These are phyloP conservation scores for Halisarca cf. caerulea DNA, from an alignment of 37 sponge, comb jelly and placozoan genomes.

Conservation along the genomic window DNA sequence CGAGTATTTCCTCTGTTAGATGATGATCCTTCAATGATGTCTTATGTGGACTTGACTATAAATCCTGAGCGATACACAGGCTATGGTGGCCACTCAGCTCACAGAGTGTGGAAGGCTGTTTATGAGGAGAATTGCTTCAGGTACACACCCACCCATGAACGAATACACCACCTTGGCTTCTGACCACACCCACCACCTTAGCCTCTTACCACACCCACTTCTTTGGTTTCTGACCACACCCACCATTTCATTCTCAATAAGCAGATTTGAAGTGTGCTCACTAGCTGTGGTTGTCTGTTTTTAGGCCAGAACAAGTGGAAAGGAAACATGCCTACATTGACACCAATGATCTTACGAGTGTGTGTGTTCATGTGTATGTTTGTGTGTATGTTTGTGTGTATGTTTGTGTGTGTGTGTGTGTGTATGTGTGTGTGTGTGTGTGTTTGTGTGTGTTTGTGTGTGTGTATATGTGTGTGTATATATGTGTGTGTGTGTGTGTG, in stretches of 20 bases:
- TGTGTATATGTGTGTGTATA: no score
- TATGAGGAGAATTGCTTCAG: slow-evolving; percentile 98
- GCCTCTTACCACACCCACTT: neutral
- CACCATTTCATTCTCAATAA: neutral
- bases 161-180: neutral
- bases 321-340: no score
- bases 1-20: neutral
- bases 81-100: slow-evolving; percentile 79
- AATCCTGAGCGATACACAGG: slow-evolving; percentile 98
- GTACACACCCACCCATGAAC: slow-evolving; percentile 46
- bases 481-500: no score
- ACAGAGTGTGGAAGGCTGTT: slow-evolving; percentile 90
- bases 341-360: neutral
- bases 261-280: neutral
- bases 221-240: neutral
- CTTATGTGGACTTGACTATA: slow-evolving; percentile 76
- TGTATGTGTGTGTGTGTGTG: no score
- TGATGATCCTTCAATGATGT: neutral
- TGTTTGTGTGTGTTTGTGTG: no score
- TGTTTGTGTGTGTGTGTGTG: no score
- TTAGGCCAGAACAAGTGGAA: no score
- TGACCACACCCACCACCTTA: neutral
- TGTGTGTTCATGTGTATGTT: neutral
- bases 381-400: neutral
- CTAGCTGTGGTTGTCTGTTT: no score